Conservation (phyloP, 2,888 invertebrate species). For the Ectropis crepuscularia region DNA sequence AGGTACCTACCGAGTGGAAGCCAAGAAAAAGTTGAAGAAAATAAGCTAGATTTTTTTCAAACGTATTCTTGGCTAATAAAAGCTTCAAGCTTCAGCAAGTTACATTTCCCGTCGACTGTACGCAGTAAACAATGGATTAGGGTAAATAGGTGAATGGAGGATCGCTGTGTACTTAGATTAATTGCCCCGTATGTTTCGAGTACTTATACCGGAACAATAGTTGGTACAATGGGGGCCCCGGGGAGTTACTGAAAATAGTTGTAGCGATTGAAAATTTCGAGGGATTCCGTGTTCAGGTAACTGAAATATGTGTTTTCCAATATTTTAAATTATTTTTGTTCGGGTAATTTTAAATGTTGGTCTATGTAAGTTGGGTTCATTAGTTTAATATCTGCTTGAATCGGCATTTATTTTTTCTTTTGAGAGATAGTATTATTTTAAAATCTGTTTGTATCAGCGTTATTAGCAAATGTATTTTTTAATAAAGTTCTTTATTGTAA, state of each 20-base stretch:
- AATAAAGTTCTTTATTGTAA: too few species aligned
- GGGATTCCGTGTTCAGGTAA: background rate
- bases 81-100: background rate
- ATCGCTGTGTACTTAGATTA: constrained; percentile 25
- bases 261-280: constrained; percentile 10
- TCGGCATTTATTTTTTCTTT: too few species aligned
- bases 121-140: constrained; percentile 28
- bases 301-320: background rate
- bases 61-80: background rate
- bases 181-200: constrained; percentile 23
- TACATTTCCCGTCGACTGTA: constrained; percentile 4
- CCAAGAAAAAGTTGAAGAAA: too few species aligned
- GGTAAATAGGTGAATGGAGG: constrained; percentile 26
- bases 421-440: too few species aligned
- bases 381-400: too few species aligned
- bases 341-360: too few species aligned
- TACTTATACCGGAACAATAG: constrained; percentile 7
- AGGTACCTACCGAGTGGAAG: too few species aligned
- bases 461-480: too few species aligned
- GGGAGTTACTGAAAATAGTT: background rate
- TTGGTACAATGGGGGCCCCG: constrained; percentile 1
- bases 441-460: too few species aligned
- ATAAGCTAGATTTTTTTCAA: too few species aligned
- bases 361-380: too few species aligned
- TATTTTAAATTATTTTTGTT: too few species aligned